Evolutionary conservation across 2,888 invertebrate genomes (phyloP).

Genomic region (Coenonympha arcania): DNA sequence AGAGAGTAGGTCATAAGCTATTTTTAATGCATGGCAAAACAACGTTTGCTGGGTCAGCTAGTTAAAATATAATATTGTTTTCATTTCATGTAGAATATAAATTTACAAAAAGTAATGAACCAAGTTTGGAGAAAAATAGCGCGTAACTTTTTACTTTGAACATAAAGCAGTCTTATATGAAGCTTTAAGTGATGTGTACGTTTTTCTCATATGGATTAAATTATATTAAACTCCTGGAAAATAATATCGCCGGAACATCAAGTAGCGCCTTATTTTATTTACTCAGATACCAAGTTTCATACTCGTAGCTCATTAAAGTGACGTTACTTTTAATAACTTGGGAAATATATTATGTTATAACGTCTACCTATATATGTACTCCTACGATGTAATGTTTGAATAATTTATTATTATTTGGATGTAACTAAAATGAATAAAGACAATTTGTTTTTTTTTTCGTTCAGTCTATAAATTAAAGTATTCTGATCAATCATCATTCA

Average conservation of each 20-base stretch:
- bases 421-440: too few species aligned
- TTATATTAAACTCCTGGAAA: background rate
- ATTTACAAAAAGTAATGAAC: background rate
- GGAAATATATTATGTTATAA: background rate
- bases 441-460: too few species aligned
- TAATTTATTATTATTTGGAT: too few species aligned
- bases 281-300: background rate
- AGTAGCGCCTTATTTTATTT: background rate
- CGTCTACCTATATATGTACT: too few species aligned
- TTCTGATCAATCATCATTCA: too few species aligned
- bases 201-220: background rate
- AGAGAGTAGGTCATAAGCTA: too few species aligned
- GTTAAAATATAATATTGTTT: too few species aligned
- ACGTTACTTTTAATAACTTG: background rate
- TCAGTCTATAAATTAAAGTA: too few species aligned
- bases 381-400: too few species aligned
- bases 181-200: background rate
- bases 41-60: too few species aligned
- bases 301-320: background rate
- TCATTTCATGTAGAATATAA: background rate
- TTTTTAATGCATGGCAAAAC: too few species aligned
- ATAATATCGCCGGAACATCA: background rate
- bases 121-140: background rate
- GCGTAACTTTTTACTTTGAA: background rate
- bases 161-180: background rate